Evolutionary conservation across 2,113 vertebrate genomes (phyloP).

Genomic region (Eublepharis macularius): DNA sequence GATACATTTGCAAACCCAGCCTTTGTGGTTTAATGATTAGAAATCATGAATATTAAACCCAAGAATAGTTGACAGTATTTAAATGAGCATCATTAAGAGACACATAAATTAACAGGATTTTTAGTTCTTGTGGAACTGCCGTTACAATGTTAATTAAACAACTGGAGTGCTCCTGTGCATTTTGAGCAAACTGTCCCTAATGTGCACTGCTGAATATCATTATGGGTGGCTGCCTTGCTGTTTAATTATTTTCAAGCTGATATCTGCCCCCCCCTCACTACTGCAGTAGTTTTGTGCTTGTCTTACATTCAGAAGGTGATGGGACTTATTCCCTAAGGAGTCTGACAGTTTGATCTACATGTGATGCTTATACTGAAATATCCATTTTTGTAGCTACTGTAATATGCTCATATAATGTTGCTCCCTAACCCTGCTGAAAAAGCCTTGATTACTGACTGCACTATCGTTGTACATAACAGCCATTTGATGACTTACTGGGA

Average conservation of each 20-base stretch:
- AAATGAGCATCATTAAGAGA: conserved; percentile 88
- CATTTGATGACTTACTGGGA: conserved; percentile 71
- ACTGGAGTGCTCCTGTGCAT: conserved; percentile 80
- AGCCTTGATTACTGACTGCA: conserved; percentile 66
- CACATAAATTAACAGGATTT: conserved; percentile 88
- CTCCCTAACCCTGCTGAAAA: conserved; percentile 67
- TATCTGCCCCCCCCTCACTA: conserved; percentile 67
- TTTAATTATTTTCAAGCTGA: conserved; percentile 86
- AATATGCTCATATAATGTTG: conserved; percentile 71
- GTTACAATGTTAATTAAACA: conserved; percentile 88
- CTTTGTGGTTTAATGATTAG: conserved; percentile 78
- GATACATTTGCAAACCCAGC: conserved; percentile 61
- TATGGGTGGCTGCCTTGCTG: conserved; percentile 86
- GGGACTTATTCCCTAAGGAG: conserved; percentile 72
- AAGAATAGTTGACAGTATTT: conserved; percentile 85
- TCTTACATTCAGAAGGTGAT: conserved; percentile 81
- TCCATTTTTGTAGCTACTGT: conserved; percentile 71
- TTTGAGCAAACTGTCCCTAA: conserved; percentile 82
- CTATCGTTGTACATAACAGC: conserved; percentile 67
- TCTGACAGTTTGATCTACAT: conserved; percentile 73
- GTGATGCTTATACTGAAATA: conserved; percentile 71
- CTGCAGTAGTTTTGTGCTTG: conserved; percentile 81
- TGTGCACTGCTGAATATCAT: conserved; percentile 85
- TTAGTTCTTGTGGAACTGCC: conserved; percentile 83
- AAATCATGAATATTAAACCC: conserved; percentile 84